Evolutionary conservation across 2,888 invertebrate species (phyloP).

Genomic region (Cyclophora albipunctata): DNA sequence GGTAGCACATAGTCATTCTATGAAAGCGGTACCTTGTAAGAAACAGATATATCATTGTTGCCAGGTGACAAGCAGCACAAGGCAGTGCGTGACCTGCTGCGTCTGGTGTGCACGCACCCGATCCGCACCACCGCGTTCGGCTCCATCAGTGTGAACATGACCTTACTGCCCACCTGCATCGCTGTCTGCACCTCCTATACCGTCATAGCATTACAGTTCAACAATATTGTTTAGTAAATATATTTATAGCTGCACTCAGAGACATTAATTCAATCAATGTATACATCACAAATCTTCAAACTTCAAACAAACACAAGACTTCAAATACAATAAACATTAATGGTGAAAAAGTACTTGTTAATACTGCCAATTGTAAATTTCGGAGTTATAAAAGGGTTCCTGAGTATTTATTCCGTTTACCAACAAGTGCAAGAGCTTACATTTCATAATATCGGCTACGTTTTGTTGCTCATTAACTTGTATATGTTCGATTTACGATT

Average conservation of each 20-base stretch:
- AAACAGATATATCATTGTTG: not conserved
- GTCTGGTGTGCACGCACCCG: slow-evolving; percentile 1
- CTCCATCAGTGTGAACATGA: slow-evolving; percentile 28
- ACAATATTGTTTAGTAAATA: not conserved
- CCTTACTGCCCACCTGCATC: slow-evolving; percentile 31
- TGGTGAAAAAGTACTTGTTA: not conserved
- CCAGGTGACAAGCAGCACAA: slow-evolving; percentile 11
- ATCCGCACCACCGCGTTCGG: slow-evolving; percentile 19
- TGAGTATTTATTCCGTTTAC: not conserved
- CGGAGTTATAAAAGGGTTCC: not conserved
- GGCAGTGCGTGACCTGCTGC: slow-evolving; percentile 1
- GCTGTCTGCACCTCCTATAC: slow-evolving; percentile 38
- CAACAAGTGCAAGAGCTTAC: not conserved
- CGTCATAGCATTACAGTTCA: slow-evolving; percentile 22
- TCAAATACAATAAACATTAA: not conserved
- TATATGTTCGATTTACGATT: slow-evolving; percentile 22
- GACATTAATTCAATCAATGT: no score
- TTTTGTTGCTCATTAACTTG: slow-evolving; percentile 6
- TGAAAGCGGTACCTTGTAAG: not conserved
- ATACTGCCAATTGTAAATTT: not conserved
- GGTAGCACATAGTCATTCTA: no score
- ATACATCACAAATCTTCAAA: no score
- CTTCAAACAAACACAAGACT: no score
- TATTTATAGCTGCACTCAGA: no score
- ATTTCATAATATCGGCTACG: not conserved